Conservation (phyloP, 1,140 invertebrate genomes). For the Zaprionus ornatus region DNA sequence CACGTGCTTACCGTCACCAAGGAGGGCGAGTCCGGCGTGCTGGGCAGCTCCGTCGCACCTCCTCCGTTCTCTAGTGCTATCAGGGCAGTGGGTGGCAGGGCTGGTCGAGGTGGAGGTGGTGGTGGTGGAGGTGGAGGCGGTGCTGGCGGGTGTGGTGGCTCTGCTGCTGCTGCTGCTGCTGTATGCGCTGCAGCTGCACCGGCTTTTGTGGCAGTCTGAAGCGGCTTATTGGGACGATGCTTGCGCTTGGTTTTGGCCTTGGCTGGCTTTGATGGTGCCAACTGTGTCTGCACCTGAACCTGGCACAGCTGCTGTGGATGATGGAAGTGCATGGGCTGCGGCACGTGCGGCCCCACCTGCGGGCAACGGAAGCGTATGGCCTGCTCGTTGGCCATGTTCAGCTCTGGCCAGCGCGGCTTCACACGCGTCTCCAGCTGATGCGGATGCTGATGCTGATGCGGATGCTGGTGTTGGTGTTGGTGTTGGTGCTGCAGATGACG, state of each 20-base stretch:
- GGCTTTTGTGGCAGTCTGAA: constrained; percentile 14
- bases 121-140: constrained; percentile 3
- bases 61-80: constrained; percentile 17
- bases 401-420: constrained; percentile 55
- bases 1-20: constrained; percentile 82
- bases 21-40: constrained; percentile 76
- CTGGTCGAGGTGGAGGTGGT: constrained; percentile 4
- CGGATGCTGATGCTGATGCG: constrained; percentile 8
- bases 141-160: constrained; percentile 5
- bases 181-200: not conserved
- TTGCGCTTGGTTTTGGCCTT: constrained; percentile 39
- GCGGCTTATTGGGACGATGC: constrained; percentile 21
- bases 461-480: constrained; percentile 22
- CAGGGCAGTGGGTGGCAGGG: constrained; percentile 25
- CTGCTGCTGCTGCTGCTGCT: constrained; percentile 14
- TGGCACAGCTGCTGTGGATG: constrained; percentile 68
- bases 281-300: not conserved
- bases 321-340: constrained; percentile 76
- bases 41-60: constrained; percentile 28
- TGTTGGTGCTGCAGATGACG: constrained; percentile 26
- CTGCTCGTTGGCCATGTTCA: constrained; percentile 73
- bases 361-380: constrained; percentile 79
- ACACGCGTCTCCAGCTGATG: constrained; percentile 5
- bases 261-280: constrained; percentile 28
- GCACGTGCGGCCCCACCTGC: constrained; percentile 75